Conservation (phyloP, 1,140 invertebrate genomes). For the Pseudachorutes palmiensis region DNA sequence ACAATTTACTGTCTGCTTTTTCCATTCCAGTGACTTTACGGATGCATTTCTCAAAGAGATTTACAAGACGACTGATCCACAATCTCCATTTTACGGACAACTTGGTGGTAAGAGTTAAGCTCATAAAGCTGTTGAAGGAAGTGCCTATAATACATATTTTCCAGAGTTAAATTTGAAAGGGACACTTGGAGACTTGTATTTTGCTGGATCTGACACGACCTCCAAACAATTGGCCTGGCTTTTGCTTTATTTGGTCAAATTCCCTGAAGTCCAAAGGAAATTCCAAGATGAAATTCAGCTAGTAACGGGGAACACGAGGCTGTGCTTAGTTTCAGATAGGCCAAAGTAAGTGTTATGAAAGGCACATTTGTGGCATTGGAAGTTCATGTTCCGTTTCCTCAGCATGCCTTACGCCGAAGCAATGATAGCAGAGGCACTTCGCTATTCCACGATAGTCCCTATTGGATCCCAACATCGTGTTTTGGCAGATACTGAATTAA, state of each 20-base stretch:
- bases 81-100: conserved; percentile 16
- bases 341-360: background rate
- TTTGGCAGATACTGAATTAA: conserved; percentile 31
- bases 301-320: background rate
- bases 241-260: background rate
- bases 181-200: background rate
- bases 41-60: conserved; percentile 24
- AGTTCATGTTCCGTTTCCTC: conserved; percentile 39
- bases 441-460: conserved; percentile 15
- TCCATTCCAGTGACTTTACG: conserved; percentile 17
- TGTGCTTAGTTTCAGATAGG: background rate
- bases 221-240: background rate
- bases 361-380: background rate
- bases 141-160: background rate
- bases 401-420: conserved; percentile 61
- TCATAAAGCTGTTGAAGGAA: background rate
- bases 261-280: conserved; percentile 1
- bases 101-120: conserved; percentile 14
- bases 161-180: background rate
- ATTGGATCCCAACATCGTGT: conserved; percentile 5
- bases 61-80: conserved; percentile 20
- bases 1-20: background rate
- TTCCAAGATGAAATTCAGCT: conserved; percentile 4
- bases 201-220: background rate
- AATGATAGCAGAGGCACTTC: background rate